Evolutionary conservation across 1,140 invertebrate genomes (phyloP).

Genomic region (Saccostrea glomerata): DNA sequence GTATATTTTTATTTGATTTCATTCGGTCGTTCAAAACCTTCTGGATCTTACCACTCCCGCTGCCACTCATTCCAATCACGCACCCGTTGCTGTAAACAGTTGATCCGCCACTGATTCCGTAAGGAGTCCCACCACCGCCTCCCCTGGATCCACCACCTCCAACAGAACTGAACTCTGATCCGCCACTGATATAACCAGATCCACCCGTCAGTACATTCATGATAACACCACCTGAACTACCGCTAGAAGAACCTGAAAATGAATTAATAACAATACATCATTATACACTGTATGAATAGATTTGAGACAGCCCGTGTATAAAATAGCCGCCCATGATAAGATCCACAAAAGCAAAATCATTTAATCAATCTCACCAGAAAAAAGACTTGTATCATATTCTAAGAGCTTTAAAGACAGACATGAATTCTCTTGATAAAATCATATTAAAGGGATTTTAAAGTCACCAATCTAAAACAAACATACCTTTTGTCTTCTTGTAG

Average conservation of each 20-base stretch:
- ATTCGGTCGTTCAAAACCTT: background rate
- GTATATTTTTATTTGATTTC: too few species aligned
- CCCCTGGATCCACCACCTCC: slow-evolving; percentile 26
- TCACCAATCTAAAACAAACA: too few species aligned
- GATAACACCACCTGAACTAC: background rate
- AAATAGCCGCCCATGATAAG: too few species aligned
- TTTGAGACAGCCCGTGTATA: too few species aligned
- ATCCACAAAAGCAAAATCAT: too few species aligned
- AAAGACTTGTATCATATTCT: too few species aligned
- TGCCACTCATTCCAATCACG: background rate
- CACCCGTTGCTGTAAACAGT: background rate
- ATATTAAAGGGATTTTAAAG: too few species aligned
- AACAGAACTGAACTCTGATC: background rate
- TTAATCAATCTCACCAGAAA: too few species aligned
- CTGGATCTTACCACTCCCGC: background rate
- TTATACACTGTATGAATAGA: background rate
- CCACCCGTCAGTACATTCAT: slow-evolving; percentile 12
- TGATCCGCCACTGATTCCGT: slow-evolving; percentile 39
- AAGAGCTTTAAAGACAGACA: too few species aligned
- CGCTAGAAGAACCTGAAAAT: background rate
- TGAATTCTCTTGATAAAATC: background rate
- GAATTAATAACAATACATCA: background rate
- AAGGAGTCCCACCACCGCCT: slow-evolving; percentile 12
- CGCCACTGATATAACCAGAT: background rate
- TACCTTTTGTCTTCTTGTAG: too few species aligned